These are phyloP conservation scores for Thaumatotibia leucotreta DNA, from an alignment of 1,140 invertebrate genomes.

Conservation along the genomic window DNA sequence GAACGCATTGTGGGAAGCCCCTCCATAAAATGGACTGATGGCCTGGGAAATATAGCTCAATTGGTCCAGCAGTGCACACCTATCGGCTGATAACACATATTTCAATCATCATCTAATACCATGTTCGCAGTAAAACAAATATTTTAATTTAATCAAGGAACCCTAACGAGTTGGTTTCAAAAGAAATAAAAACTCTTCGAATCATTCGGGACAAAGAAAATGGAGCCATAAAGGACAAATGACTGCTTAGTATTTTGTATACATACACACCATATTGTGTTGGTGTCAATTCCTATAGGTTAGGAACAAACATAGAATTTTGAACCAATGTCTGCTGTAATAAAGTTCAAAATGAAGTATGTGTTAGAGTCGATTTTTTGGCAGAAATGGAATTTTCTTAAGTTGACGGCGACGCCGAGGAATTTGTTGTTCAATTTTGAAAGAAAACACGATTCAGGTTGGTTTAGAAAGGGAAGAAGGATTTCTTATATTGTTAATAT, in stretches of 20 bases:
- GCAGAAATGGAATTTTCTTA: not conserved
- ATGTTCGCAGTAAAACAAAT: not conserved
- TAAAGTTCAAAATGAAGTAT: not conserved
- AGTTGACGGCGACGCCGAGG: not conserved
- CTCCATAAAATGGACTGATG: no score
- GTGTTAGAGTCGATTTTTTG: not conserved
- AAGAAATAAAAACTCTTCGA: slow-evolving; percentile 2
- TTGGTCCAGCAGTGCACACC: no score
- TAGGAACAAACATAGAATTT: not conserved
- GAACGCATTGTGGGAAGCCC: no score
- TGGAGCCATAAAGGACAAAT: slow-evolving; percentile 11
- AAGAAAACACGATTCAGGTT: not conserved
- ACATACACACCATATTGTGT: not conserved
- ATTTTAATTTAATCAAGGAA: not conserved
- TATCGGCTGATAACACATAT: no score
- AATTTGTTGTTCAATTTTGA: not conserved
- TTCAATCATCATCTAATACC: not conserved
- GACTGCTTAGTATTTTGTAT: slow-evolving; percentile 13
- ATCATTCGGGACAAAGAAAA: slow-evolving; percentile 13
- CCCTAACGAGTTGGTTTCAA: slow-evolving; percentile 3
- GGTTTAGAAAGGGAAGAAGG: not conserved
- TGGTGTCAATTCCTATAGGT: not conserved
- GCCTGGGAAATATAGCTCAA: no score
- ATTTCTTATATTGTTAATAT: not conserved
- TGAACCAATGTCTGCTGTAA: not conserved